Conservation (phyloP, 2,113 vertebrate species). For the Tupaia tana region DNA sequence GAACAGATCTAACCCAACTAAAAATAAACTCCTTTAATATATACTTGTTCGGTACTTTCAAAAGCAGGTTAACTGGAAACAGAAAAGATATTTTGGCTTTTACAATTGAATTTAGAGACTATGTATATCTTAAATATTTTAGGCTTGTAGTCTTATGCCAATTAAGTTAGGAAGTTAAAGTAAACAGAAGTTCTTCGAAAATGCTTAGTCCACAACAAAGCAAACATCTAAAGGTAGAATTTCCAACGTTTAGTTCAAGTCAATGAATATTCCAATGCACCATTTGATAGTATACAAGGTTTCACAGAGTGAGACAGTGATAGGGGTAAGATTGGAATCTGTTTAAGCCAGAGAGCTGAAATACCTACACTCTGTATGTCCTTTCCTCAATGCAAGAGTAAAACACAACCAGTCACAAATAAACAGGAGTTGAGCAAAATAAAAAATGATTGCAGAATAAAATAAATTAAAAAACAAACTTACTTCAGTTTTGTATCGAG, state of each 20-base stretch:
- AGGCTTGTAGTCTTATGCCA: neutral
- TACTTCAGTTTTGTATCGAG: neutral
- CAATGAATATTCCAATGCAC: neutral
- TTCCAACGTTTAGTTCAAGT: neutral
- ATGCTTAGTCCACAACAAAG: neutral
- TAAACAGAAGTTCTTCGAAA: neutral
- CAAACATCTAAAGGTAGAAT: neutral
- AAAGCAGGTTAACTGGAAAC: constrained; percentile 26
- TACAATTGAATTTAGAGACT: neutral
- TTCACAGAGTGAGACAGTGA: neutral
- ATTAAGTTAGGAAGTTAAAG: neutral
- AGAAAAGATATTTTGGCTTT: neutral
- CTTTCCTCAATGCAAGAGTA: neutral
- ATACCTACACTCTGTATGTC: neutral
- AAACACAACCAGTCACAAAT: neutral
- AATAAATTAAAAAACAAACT: neutral
- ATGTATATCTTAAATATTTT: neutral
- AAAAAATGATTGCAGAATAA: neutral
- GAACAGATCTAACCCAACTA: neutral
- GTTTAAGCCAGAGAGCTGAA: neutral
- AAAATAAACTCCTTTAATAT: neutral
- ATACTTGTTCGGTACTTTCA: neutral
- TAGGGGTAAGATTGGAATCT: neutral
- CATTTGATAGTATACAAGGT: neutral
- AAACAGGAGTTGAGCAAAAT: neutral